Base-by-base conservation (phyloP, 2,888 invertebrate species). In the Mythimna loreyi region DNA sequence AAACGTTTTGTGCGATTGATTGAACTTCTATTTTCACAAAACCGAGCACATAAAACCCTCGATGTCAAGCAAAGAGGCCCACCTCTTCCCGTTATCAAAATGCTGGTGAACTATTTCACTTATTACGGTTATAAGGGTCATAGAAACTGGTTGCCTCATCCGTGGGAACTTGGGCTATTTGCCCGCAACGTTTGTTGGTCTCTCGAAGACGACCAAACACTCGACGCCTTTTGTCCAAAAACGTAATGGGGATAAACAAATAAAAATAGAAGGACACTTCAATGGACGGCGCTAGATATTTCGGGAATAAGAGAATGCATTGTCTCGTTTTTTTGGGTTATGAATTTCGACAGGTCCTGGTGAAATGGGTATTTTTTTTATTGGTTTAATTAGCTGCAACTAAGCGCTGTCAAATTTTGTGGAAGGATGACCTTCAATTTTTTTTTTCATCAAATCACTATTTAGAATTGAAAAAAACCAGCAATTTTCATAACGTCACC, bases 171-270 rank as follows among this genome's bases (percentile, higher is more conserved):
- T 69, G 78, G 78, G 83, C 85, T 95, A 86, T 96, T 95, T 96
- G 92, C 89, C 89, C 89, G 88, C 86, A 82, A 89, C 90, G 87
- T 93, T 92, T 93, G 92, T 92, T 90, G 87, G 89, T 86, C 91
- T 91, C 88, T 87, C 88, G 86, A 80, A 86, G 87, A 86, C 89
- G 90, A 87, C 92, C 92, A 94, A 95, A 95, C 94, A 95, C 95
- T 95, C 90, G 86, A 94, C 87, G 91, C 89, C 94, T 92, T 93
- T 95, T 95, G 95, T 95, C 94, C 93, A 90, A 93, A 93, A 94
- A 93, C 91, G 92, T 95, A 94, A 96, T 95, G 95, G 94, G 94
- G 87, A 94, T 92, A 92, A 92, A 91, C 90, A 95, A 94, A 94
- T 93, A 95, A 90, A 90, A 91, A 88, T 85, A 90, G 80, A 83